phyloP scores from a whole-genome alignment of 2,797 vertebrate species.

The Halcyon chelicuti region DNA sequence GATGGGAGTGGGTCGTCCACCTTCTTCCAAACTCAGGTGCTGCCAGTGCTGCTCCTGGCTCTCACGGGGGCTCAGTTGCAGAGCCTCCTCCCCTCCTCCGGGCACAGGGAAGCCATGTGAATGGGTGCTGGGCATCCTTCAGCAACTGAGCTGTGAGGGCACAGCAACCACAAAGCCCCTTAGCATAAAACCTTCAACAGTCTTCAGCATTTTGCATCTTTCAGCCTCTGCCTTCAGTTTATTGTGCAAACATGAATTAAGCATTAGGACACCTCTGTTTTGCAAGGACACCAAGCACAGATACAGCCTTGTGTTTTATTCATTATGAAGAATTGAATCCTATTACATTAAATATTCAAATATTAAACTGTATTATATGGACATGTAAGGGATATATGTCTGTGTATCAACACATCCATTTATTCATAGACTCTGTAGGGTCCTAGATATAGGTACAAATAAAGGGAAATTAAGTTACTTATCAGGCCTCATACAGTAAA shows the following conservation, averaged over 20 bases:
- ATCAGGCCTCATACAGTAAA: neutral
- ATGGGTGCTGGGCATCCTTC: neutral
- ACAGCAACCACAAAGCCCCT: neutral
- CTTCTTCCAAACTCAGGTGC: neutral
- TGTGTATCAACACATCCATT: neutral
- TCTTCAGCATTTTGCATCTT: neutral
- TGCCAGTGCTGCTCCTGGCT: neutral
- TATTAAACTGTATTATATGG: conserved; percentile 23
- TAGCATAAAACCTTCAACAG: neutral
- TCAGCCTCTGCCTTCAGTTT: neutral
- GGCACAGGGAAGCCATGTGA: neutral
- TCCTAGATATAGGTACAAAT: neutral
- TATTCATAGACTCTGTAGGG: conserved; percentile 6
- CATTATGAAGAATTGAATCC: conserved; percentile 1
- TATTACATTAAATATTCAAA: conserved; percentile 35
- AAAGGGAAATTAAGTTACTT: neutral
- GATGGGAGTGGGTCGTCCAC: neutral
- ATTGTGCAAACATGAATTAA: conserved; percentile 5
- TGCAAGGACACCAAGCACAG: neutral
- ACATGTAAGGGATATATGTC: neutral
- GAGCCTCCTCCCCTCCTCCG: neutral
- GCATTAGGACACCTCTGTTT: neutral
- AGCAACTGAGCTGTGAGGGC: neutral
- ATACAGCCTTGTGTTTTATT: neutral
- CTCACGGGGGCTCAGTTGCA: accelerated